Evolutionary conservation across 2,888 invertebrate species (phyloP).

Genomic region (Mycogona germanica): DNA sequence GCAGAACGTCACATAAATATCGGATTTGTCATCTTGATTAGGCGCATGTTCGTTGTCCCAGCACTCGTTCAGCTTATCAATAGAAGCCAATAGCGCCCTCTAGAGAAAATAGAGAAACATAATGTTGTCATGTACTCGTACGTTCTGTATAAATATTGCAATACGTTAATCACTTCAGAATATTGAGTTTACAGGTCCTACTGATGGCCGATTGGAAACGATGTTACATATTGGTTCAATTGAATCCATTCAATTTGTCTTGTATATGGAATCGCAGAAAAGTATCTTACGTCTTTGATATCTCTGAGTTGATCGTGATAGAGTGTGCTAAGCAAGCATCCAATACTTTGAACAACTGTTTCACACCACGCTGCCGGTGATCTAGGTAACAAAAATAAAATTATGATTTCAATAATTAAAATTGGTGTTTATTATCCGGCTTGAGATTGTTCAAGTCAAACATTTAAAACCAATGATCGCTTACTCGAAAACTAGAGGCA

Average conservation of each 20-base stretch:
- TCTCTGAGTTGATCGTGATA: constrained; percentile 1
- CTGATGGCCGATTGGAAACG: too few relatives aligned
- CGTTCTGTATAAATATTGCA: background rate
- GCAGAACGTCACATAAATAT: background rate
- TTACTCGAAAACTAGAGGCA: constrained; percentile 6
- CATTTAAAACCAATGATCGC: background rate
- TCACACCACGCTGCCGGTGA: constrained; percentile 10
- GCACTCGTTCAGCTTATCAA: constrained; percentile 1
- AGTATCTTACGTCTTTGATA: constrained; percentile 1
- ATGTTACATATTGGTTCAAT: too few relatives aligned
- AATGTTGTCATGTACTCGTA: background rate
- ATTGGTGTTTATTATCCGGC: too few relatives aligned
- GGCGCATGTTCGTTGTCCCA: background rate
- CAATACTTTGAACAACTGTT: constrained; percentile 3
- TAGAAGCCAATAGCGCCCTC: background rate
- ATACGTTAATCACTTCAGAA: too few relatives aligned
- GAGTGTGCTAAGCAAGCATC: constrained; percentile 8
- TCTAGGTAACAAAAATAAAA: background rate
- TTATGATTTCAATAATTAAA: too few relatives aligned
- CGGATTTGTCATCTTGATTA: background rate
- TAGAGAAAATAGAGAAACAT: constrained; percentile 4
- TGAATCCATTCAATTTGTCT: too few relatives aligned
- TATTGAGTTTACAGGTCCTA: too few relatives aligned
- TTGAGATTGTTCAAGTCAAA: background rate
- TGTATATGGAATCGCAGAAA: too few relatives aligned